These are phyloP conservation scores for Chrysoperla carnea DNA, from an alignment of 1,140 invertebrate genomes.

Conservation along the genomic window DNA sequence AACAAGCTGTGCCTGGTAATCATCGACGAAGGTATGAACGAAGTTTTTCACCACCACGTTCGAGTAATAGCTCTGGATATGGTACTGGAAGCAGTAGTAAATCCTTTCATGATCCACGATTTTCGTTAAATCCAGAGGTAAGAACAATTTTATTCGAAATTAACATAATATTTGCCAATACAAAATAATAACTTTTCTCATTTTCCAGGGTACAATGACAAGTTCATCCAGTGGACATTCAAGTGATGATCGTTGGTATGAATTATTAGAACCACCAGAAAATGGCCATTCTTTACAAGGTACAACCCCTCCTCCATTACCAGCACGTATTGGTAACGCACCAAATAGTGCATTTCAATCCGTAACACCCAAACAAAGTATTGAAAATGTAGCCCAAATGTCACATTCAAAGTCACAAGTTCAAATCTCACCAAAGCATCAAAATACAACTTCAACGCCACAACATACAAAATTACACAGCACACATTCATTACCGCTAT, in stretches of 20 bases:
- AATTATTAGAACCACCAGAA: constrained; percentile 7
- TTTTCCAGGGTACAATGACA: constrained; percentile 31
- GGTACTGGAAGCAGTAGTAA: constrained; percentile 62
- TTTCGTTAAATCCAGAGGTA: constrained; percentile 26
- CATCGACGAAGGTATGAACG: constrained; percentile 48
- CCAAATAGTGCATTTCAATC: constrained; percentile 1
- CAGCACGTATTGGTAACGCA: constrained; percentile 5
- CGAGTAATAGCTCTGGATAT: constrained; percentile 67
- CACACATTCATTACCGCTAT: constrained; percentile 24
- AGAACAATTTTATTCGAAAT: background rate
- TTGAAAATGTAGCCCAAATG: background rate
- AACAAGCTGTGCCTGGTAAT: constrained; percentile 34
- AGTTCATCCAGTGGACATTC: constrained; percentile 46
- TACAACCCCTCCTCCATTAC: constrained; percentile 10
- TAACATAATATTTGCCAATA: background rate
- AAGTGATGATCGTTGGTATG: constrained; percentile 44
- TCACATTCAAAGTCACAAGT: background rate
- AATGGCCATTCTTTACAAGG: constrained; percentile 9
- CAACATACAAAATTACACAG: constrained; percentile 22
- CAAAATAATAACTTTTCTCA: background rate
- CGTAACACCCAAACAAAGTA: constrained; percentile 15
- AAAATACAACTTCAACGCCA: constrained; percentile 12
- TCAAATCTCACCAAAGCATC: constrained; percentile 3
- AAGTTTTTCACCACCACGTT: constrained; percentile 64
- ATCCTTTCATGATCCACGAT: constrained; percentile 40